Evolutionary conservation across 2,113 vertebrate species (phyloP), one percentile per base, ranked within the genome.

Genomic region (Proterorhinus semilunaris): DNA sequence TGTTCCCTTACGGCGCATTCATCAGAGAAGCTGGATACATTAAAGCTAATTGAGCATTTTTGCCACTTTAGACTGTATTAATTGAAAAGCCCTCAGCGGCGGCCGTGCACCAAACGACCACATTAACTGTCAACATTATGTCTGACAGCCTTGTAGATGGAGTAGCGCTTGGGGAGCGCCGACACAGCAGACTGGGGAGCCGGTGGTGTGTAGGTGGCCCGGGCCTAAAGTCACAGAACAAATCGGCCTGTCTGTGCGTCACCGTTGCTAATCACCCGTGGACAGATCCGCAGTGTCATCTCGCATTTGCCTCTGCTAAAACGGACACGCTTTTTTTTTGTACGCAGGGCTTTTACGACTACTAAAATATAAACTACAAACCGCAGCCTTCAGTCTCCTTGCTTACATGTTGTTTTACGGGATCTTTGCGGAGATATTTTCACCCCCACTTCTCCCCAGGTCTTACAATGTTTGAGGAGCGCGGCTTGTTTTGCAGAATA

Each of bases 31-130:
- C 71, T 54, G 62, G 87, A 76, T 79, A 77, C 83, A 89, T 90
- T 87, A 88, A 88, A 87, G 77, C 75, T 88, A 85, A 89, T 89
- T 89, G 86, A 86, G 83, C 81, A 68, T 86, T 76, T 90, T 88
- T 87, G 83, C 79, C 82, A 87, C 27, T 90, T 89, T 86, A 76
- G 82, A 73, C 76, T 81, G 76, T 81, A 87, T 87, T 88, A 89
- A 89, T 86, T 90, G 86, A 84, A 87, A 89, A 88, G 85, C 78
- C 84, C 87, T 90, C 88, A 86, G 72, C 84, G 71, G 48, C 79
- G 86, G 82, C 81, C 80, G 86, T 80, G 80, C 83, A 83, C 83
- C 83, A 86, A 88, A 87, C 83, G 86, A 88, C 82, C 87, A 86
- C 78, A 88, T 88, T 88, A 89, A 78, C 79, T 83, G 83, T 87